Evolutionary conservation across 2,113 vertebrate species (phyloP), one percentile per base, ranked within the genome.

Genomic region (Hymenochirus boettgeri): DNA sequence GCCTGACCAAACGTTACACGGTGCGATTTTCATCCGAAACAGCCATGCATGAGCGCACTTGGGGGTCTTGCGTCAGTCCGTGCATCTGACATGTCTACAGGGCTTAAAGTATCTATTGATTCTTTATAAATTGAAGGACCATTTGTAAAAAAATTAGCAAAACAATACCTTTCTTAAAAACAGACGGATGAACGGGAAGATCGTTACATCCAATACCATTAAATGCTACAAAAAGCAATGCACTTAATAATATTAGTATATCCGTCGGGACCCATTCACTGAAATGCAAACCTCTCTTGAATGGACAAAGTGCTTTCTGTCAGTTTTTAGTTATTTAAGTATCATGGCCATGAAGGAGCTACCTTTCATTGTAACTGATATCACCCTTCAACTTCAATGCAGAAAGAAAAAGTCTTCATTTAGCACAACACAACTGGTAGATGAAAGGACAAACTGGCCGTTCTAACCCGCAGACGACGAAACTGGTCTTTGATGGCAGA

Each of bases 301-400:
- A 37, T 7, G 35, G 46, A 59, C 64, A 67, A 67, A 58, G 47
- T 59, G 56, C 45, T 29, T 51, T 67, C n/a, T 59, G 56, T 67
- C 55, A 55, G 18, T 27, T 29, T n/a, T 53, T 45, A 7, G 61
- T 11, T 3, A 17, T 58, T 21, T 50, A 51, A 23, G 55, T 51
- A 23, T 66, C 42, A 35, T 65, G 45, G n/a, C 53, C 62, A 57
- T 31, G 39, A 45, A 56, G 37, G 18, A 57, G 42, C 33, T 47
- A 21, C 46, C 37, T n/a, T 24, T 67, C 55, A 45, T 24, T 29
- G 61, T 67, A 58, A 67, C 48, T 59, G 55, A 67, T 52, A 67
- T 47, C 64, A 42, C 45, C 59, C 64, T 58, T 46, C 29, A 59
- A 21, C 31, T 27, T 26, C 23, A 21, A 35, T 47, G 24, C 10